Percentiles rank a stretch among this genome's conserved stretches.
Conservation (phyloP, 2,888 invertebrate genomes). For the Helleia helle region DNA sequence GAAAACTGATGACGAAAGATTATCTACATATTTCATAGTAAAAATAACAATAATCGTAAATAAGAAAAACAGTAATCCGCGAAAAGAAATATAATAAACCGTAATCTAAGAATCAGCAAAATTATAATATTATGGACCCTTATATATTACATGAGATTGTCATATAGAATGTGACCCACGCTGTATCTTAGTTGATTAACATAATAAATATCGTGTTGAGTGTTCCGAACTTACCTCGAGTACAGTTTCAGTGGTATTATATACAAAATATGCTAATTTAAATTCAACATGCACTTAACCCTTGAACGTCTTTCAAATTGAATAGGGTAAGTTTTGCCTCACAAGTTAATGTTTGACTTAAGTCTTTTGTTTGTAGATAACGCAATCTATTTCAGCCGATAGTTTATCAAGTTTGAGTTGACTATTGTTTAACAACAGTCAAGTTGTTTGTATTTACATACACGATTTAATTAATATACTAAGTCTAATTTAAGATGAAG, state of each 20-base stretch:
- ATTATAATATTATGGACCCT: neutral
- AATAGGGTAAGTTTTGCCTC: constrained; percentile 12
- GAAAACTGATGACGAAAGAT: too few relatives aligned
- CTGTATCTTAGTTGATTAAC: constrained; percentile 44
- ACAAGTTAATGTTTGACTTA: neutral
- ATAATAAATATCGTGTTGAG: constrained; percentile 50
- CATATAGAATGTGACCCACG: constrained; percentile 20
- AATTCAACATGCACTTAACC: constrained; percentile 29
- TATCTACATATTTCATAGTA: too few relatives aligned
- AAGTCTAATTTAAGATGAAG: too few relatives aligned
- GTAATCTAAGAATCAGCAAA: neutral
- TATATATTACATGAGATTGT: neutral
- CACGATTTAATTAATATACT: too few relatives aligned
- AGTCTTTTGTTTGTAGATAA: neutral
- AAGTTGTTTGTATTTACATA: too few relatives aligned
- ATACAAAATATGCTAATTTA: constrained; percentile 44
- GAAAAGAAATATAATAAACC: neutral
- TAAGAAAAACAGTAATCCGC: neutral
- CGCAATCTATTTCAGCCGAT: too few relatives aligned
- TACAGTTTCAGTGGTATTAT: constrained; percentile 35
- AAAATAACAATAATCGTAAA: too few relatives aligned
- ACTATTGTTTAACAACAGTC: too few relatives aligned
- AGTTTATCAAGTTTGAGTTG: too few relatives aligned
- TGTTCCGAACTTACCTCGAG: constrained; percentile 35
- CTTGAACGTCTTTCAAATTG: constrained; percentile 18